phyloP scores from a whole-genome alignment of 2,113 vertebrate species.

The Oryzias woworae region DNA sequence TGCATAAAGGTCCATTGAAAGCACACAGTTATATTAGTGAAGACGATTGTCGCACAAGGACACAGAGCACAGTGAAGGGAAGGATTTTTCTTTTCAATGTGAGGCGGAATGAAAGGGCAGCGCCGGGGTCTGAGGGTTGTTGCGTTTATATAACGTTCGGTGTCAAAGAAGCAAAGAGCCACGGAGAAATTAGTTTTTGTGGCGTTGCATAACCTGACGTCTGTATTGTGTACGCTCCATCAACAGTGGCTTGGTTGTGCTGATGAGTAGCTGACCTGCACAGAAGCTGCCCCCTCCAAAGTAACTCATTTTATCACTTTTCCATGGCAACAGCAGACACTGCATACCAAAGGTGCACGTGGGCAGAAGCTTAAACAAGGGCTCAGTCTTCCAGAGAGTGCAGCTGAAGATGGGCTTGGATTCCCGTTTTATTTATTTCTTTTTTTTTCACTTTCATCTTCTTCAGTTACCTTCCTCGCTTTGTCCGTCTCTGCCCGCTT shows the following conservation, averaged over 20 bases:
- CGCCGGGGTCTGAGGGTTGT: neutral
- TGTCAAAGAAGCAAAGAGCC: conserved; percentile 16
- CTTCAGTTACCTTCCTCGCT: conserved; percentile 27
- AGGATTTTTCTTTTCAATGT: conserved; percentile 23
- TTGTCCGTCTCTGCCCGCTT: conserved; percentile 13
- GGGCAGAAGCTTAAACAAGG: conserved; percentile 74
- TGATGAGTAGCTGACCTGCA: conserved; percentile 50
- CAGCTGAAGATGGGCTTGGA: conserved; percentile 39
- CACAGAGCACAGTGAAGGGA: too few relatives aligned
- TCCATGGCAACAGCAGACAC: conserved; percentile 77
- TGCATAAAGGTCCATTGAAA: too few relatives aligned
- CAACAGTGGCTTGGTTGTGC: conserved; percentile 26
- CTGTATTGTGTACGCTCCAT: conserved; percentile 31
- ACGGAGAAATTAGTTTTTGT: conserved; percentile 11
- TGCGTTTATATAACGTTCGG: neutral
- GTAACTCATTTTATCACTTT: conserved; percentile 53
- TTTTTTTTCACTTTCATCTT: conserved; percentile 3
- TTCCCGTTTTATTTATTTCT: conserved; percentile 6
- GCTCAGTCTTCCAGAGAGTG: conserved; percentile 59
- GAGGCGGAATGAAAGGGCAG: conserved; percentile 12
- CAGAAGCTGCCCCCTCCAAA: conserved; percentile 50
- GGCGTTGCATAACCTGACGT: conserved; percentile 22
- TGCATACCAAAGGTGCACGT: conserved; percentile 76
- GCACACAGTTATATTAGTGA: too few relatives aligned
- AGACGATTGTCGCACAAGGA: too few relatives aligned